These are phyloP conservation scores for Radopholus similis DNA, from an alignment of 1,140 invertebrate species.

Conservation along the genomic window DNA sequence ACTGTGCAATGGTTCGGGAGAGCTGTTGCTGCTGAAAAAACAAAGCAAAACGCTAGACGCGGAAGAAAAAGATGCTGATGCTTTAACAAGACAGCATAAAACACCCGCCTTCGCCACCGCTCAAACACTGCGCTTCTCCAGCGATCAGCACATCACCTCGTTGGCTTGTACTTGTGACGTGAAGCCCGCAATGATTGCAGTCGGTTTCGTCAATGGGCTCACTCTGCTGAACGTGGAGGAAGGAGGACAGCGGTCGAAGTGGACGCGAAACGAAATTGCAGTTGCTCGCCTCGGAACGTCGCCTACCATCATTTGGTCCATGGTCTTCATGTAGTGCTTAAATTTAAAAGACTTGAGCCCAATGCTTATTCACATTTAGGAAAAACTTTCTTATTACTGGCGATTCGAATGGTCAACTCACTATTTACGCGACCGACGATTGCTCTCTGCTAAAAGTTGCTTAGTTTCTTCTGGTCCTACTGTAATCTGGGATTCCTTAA, in stretches of 20 bases:
- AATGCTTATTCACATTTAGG: slow-evolving; percentile 26
- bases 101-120: slow-evolving; percentile 7
- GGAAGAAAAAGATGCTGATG: not conserved
- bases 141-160: slow-evolving; percentile 2
- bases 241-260: not conserved
- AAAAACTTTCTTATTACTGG: slow-evolving; percentile 40
- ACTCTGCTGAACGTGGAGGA: slow-evolving; percentile 2
- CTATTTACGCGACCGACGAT: slow-evolving; percentile 30
- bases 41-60: not conserved
- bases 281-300: slow-evolving; percentile 12
- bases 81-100: not conserved
- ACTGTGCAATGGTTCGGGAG: slow-evolving; percentile 21
- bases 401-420: slow-evolving; percentile 37
- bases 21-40: slow-evolving; percentile 23
- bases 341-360: too few relatives aligned
- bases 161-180: slow-evolving; percentile 6
- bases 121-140: not conserved
- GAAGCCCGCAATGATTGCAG: slow-evolving; percentile 11
- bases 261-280: slow-evolving; percentile 11
- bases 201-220: slow-evolving; percentile 24
- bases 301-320: slow-evolving; percentile 38
- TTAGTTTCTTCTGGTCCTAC: not conserved
- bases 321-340: slow-evolving; percentile 34
- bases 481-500: slow-evolving; percentile 5
- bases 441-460: slow-evolving; percentile 38